A percentile compares a stretch with the other conserved stretches of the same genome.
Conservation (phyloP, 2,797 vertebrate genomes). For the Macrochelys suwanniensis region DNA sequence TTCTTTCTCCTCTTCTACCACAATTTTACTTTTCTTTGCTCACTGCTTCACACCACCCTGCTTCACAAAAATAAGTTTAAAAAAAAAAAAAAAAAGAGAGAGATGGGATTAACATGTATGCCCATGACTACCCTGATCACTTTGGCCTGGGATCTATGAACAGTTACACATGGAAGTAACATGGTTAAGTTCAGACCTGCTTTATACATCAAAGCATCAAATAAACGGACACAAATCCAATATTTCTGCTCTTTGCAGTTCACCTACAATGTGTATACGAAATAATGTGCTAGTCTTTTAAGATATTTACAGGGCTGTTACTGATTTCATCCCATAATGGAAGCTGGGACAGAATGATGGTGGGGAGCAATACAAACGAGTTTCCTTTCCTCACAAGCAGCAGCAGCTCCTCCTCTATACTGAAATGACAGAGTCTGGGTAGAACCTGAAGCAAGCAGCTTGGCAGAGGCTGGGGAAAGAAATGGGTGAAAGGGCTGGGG, state of each 20-base stretch:
- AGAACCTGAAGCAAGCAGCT: not conserved
- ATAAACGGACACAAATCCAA: not conserved
- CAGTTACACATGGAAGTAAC: not conserved
- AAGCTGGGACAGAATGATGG: not conserved
- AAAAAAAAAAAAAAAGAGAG: fast-evolving
- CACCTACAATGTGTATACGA: not conserved
- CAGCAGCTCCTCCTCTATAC: not conserved
- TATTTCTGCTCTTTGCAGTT: not conserved
- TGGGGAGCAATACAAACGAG: fast-evolving
- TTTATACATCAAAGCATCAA: not conserved
- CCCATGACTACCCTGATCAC: not conserved
- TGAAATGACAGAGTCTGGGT: not conserved
- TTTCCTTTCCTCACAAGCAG: fast-evolving
- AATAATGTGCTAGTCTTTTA: fast-evolving
- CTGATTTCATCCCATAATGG: not conserved
- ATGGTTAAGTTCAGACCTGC: not conserved
- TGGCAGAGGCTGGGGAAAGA: not conserved
- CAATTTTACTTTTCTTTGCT: not conserved
- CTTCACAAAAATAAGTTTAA: not conserved
- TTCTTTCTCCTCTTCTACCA: not conserved
- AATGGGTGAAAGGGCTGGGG: not conserved
- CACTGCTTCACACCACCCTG: not conserved
- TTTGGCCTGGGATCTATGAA: not conserved
- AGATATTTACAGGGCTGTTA: not conserved
- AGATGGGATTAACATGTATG: not conserved